Conservation (phyloP, 1,140 invertebrate species). For the Eufriesea mexicana region DNA sequence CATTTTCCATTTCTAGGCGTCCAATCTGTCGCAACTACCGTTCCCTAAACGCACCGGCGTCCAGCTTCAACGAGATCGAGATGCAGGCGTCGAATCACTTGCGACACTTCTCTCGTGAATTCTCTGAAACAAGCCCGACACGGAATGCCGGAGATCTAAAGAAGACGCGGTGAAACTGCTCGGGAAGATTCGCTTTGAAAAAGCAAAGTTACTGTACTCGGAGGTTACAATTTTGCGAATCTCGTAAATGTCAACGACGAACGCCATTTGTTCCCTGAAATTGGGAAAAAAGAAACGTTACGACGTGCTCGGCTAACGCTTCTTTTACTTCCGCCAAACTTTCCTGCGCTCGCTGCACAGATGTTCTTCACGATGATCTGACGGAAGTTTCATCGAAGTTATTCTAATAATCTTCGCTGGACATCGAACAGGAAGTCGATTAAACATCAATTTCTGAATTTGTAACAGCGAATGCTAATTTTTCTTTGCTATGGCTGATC, state of each 20-base stretch:
- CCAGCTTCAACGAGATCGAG: neutral
- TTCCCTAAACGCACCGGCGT: constrained; percentile 7
- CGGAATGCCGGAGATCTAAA: neutral
- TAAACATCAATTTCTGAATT: too few relatives aligned
- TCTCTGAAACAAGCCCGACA: neutral
- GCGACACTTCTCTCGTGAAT: neutral
- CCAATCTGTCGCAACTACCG: constrained; percentile 49
- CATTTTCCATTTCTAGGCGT: constrained; percentile 59
- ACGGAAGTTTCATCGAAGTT: neutral
- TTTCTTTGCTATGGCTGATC: too few relatives aligned
- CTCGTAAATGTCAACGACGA: neutral
- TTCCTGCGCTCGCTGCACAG: neutral
- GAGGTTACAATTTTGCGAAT: neutral
- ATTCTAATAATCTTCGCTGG: too few relatives aligned
- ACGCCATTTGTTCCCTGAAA: neutral
- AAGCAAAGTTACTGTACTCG: neutral
- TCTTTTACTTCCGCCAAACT: neutral
- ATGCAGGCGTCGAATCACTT: neutral
- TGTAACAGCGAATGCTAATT: too few relatives aligned
- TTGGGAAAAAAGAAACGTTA: neutral
- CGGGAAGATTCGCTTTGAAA: neutral
- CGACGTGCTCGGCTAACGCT: neutral
- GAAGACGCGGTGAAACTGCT: neutral
- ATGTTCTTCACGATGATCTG: neutral
- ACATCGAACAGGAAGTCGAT: too few relatives aligned